Evolutionary conservation across 2,888 invertebrate species (phyloP), one percentile per base, ranked within the genome.

Genomic region (Cephus runcator): DNA sequence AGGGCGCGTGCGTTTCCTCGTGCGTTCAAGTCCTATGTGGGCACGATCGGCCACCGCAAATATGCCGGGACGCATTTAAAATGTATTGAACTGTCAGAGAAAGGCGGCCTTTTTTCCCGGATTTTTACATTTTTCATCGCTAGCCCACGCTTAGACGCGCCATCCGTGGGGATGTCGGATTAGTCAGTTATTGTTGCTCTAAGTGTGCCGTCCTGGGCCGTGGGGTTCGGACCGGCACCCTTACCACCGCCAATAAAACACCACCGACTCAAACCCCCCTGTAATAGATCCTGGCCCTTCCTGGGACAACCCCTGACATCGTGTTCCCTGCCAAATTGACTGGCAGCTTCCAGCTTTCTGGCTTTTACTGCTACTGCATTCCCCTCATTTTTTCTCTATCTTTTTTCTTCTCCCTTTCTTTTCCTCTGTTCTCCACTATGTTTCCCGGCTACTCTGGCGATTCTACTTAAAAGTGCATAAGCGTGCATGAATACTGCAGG

Each of bases 51-150:
- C 78, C 81, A 83, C 85, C 88, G 84, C 88, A 91, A 91, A 91
- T 90, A 88, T 90, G 88, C 87, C 88, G 90, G 87, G 90, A 90
- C 90, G 88, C 91, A 91, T 91, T 91, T 91, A 91, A 91, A 91
- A 91, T 91, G 91, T 91, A 91, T 91, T 90, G 91, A 90, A 91
- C 90, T 90, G 91, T 91, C 91, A 91, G 87, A 88, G 87, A 82
- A 80, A 84, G 82, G 86, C 85, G 88, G 87, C 40, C 40, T 56
- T 56, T 56, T 89, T 88, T 89, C 85, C 87, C 81, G 87, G 88
- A 89, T 91, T 91, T 89, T 87, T 87, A 91, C 90, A 91, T 91
- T 91, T 91, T 90, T 91, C 90, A 91, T 91, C 90, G 87, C 34
- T 75, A 82, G 83, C 81, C 80, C 74, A 76, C 74, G 75, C 75